phyloP scores from a whole-genome alignment of 2,797 vertebrate species.

The Danio choprae region DNA sequence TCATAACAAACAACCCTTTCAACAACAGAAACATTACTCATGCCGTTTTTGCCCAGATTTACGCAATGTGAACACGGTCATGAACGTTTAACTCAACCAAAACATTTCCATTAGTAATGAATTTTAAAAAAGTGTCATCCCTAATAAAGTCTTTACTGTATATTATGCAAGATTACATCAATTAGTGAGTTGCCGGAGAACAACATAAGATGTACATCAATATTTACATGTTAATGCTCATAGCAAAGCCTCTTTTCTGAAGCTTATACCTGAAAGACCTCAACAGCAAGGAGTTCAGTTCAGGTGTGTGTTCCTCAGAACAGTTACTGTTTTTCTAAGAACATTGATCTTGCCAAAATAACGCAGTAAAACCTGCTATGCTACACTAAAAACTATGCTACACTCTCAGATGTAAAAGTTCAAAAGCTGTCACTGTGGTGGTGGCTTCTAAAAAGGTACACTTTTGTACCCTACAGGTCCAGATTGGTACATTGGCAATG shows the following conservation, averaged over 20 bases:
- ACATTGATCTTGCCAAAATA: not conserved
- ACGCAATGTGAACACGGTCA: not conserved
- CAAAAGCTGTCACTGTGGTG: no score
- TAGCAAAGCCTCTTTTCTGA: not conserved
- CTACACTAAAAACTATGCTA: not conserved
- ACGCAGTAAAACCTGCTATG: not conserved
- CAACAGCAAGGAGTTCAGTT: slow-evolving; percentile 13
- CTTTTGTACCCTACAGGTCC: no score
- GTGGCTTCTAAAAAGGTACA: no score
- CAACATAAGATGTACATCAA: not conserved
- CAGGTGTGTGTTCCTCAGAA: slow-evolving; percentile 13
- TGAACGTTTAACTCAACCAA: not conserved
- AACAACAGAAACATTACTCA: not conserved
- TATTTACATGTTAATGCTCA: not conserved
- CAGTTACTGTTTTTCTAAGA: not conserved
- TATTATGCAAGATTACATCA: not conserved
- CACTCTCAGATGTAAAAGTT: no score
- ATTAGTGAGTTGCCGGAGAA: not conserved
- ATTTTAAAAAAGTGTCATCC: not conserved
- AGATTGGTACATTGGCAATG: no score
- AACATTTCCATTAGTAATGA: not conserved
- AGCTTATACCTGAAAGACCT: not conserved
- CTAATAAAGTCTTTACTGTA: not conserved
- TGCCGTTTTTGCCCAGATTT: not conserved
- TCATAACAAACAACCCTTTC: slow-evolving; percentile 22